Evolutionary conservation across 2,888 invertebrate species (phyloP), one percentile per base, ranked within the genome.

Genomic region (Chaetogeoica ovagalla): DNA sequence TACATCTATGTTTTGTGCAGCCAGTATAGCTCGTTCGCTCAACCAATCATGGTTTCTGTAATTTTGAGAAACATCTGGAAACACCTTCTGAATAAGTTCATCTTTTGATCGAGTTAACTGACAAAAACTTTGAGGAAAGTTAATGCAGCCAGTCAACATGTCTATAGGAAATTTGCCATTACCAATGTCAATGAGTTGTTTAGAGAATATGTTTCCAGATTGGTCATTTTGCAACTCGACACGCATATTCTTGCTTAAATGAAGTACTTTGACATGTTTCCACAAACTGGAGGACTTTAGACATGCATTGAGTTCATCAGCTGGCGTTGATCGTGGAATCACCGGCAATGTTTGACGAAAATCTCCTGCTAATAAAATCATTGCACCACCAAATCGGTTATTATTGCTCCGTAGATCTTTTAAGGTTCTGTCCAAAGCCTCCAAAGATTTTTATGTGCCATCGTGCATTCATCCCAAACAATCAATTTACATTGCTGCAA

Each of bases 81-180:
- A 86, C 55, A 85, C 83, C 70, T 83, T 83, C 30, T 84, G 82
- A 79, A 85, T 84, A 66, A 85, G 83, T 83, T 84, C 83, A 66
- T 76, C 76, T 83, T 85, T 83, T 77, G 84, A 83, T 81, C 82
- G 81, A 48, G 81, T 81, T 82, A 83, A 82, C 21, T 83, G 72
- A 82, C 84, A 85, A 82, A 85, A 85, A 83, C 84, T 82, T 62
- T 43, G n/a, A 39, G 84, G 83, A 17, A 85, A 84, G 73, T 82
- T 84, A 71, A 85, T 85, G 81, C 62, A 84, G 82, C 83, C 83
- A 75, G 84, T 83, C 77, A 82, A 83, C 66, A 43, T 57, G 82
- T 85, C 83, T 55, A 84, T 82, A 81, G 84, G 79, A 55, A 85
- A 74, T 63, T 63, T 63, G 39, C 59, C 62, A 43, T 81, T 72